Base-by-base conservation (phyloP, 2,797 vertebrate species). In the Protosalanx chinensis region DNA sequence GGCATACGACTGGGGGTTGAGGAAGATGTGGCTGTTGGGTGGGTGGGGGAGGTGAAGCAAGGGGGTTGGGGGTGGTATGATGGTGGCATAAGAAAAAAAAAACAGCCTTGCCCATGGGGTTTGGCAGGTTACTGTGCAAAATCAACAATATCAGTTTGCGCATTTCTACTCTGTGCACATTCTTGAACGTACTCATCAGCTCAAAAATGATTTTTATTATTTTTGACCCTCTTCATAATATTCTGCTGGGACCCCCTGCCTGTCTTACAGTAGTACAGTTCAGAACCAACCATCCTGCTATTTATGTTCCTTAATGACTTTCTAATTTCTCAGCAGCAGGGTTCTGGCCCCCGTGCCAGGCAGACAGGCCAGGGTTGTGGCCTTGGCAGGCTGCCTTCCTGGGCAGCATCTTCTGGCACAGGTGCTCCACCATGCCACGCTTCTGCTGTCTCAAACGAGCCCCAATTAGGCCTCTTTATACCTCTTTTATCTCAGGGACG, bases 291-390 rank as follows among this genome's bases (percentile, higher is more conserved):
- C 88, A 85, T 84, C 83, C 80, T 83, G 85, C 81, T 92, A 91
- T 93, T 94, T 93, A 92, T 91, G 92, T 93, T 94, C 92, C 92
- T 90, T 93, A 95, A 93, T 93, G 93, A 92, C 88, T 93, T 89
- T 88, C 89, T 93, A 91, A 93, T 86, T 90, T 88, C 92, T 92
- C 92, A 93, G 91, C 92, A 93, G 91, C 92, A 90, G 88, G 91
- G 91, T 91, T 90, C 88, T 88, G 85, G 88, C 90, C 90, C 90
- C 91, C 82, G 80, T 90, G 82, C 88, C 90, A 91, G 91, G 92
- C 91, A 91, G 92, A 92, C 90, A 89, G 89, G 84, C 83, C 73
- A 58, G 88, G 84, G 70, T 81, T 83, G 80, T 81, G 82, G 83
- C 80, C 82, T 79, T 90, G 89, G 89, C 89, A 76, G 71, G 8